phyloP scores from a whole-genome alignment of 2,888 invertebrate genomes.

The Drosophila anceps region DNA sequence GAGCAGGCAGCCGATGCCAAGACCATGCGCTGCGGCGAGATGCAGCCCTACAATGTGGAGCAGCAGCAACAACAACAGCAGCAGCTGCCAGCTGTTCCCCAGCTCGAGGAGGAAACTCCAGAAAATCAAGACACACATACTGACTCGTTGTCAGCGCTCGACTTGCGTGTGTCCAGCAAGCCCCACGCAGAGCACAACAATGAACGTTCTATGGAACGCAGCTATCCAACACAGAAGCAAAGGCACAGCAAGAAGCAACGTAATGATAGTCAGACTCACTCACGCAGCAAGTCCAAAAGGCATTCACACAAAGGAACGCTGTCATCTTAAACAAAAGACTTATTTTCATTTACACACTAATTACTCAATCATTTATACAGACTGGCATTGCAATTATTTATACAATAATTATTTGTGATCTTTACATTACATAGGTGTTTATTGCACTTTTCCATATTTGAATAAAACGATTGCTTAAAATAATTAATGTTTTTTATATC shows the following conservation, averaged over 20 bases:
- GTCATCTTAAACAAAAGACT: neutral
- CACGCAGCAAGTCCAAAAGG: neutral
- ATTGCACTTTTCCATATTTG: conserved; percentile 3
- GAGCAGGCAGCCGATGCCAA: conserved; percentile 84
- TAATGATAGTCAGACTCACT: neutral
- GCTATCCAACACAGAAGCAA: neutral
- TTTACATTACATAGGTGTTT: neutral
- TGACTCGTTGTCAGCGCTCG: conserved; percentile 24
- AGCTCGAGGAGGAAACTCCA: conserved; percentile 27
- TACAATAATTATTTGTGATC: neutral
- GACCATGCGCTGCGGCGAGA: conserved; percentile 84
- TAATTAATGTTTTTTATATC: neutral
- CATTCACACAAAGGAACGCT: neutral
- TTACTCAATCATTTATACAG: neutral
- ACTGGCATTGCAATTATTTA: conserved; percentile 1
- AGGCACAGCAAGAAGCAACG: conserved; percentile 13
- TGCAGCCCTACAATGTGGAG: conserved; percentile 30
- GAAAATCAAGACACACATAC: neutral
- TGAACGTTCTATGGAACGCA: neutral
- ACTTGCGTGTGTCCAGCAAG: conserved; percentile 35
- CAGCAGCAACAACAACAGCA: conserved; percentile 3
- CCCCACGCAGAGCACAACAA: neutral
- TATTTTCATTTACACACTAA: neutral
- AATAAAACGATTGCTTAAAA: conserved; percentile 3
- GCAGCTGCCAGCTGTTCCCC: neutral